Base-by-base conservation (phyloP, 1,140 invertebrate genomes). In the Amphibalanus amphitrite region DNA sequence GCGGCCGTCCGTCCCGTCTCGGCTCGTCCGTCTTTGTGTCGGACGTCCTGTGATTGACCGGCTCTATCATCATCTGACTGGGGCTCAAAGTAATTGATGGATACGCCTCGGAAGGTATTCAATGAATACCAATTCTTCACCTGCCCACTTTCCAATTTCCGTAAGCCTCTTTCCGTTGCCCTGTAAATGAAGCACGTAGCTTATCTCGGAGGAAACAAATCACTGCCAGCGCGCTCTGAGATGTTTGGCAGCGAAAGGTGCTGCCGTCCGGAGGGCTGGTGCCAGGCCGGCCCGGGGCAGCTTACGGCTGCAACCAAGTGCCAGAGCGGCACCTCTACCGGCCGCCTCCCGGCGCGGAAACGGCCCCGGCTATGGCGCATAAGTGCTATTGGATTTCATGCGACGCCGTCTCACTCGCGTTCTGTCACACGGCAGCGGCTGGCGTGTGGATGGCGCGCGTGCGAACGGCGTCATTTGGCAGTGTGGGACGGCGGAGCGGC, bases 91-190 rank as follows among this genome's bases (percentile, higher is more conserved):
- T 59, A 13, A 23, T 59, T 59, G 47, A 59, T 59, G 47, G 47
- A 59, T 59, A 23, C 10, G 13, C 47, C 47, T 23, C 10, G 47
- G 47, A 59, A 59, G 47, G 47, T 23, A 59, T 59, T 59, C 47
- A 59, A 59, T 59, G 47, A 59, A 59, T 59, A 59, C 47, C 47
- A 59, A 59, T 59, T 59, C 47, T 59, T 59, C 23, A 59, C 47
- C 47, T 59, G 47, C 47, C 47, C 47, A 13, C 13, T 59, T 59
- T 59, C 47, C 47, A 59, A 59, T 59, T 59, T 59, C 47, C 6
- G 47, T 59, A 59, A 59, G 47, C 47, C 6, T 6, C 47, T 59
- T 59, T 59, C 1, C 47, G 47, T 59, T 59, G 47, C 47, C 47
- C 47, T 59, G 47, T 59, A 59, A 59, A 59, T 23, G 47, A 59